Base-by-base conservation (phyloP, 2,888 invertebrate species). In the Baronia brevicornis region DNA sequence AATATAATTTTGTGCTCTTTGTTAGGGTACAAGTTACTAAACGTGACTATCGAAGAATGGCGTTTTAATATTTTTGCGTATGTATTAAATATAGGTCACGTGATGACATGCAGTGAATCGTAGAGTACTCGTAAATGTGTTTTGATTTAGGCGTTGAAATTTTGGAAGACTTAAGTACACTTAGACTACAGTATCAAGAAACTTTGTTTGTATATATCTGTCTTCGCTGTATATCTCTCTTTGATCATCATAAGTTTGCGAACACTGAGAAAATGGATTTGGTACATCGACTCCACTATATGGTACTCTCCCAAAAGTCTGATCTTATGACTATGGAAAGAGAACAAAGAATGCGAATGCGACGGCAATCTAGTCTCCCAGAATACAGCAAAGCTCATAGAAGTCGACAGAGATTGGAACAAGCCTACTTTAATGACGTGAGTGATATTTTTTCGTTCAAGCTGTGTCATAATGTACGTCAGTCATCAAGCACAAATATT, bases 251-350 rank as follows among this genome's bases (percentile, higher is more conserved):
- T n/a, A n/a, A n/a, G n/a, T n/a, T n/a, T n/a, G n/a, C n/a, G n/a
- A n/a, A n/a, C n/a, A 6, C 12, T 3, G 12, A 14, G 22, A 58
- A 52, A 33, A 85, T 85, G 85, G 85, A 85, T 66, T 60, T 85
- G 44, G 80, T 85, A 38, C 84, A 85, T 52, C 69, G 80, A 19
- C 52, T 85, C 43, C 85, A 85, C 48, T 85, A 85, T 48, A 60
- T 85, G 41, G 84, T 85, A 48, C 51, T 85, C 19, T 74, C 84
- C 1, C 85, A 85, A 55, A 85, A 84, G 48, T 82, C 82, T 10
- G 85, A 85, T 52, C 55, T 85, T 38, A 72, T 84, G 80, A 84
- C 80, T 1, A 78, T 84, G 75, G 85, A 84, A 26, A 57, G 84
- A 32, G 84, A 84, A 46, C 80, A 84, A 48, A 63, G 80, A 41